phyloP scores from a whole-genome alignment of 2,113 vertebrate genomes.

The Odocoileus virginianus region DNA sequence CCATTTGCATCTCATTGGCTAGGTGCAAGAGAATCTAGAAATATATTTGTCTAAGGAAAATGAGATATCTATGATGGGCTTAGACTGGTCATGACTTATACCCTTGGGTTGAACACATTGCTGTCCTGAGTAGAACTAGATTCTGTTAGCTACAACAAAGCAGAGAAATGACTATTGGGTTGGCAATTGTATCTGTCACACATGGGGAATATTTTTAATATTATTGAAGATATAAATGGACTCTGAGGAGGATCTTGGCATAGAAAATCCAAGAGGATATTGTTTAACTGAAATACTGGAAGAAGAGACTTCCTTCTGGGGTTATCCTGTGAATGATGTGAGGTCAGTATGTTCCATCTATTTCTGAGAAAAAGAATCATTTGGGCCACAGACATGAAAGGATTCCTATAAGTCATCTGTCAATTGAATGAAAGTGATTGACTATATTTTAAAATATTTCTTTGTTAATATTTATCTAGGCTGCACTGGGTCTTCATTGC shows the following conservation, averaged over 20 bases:
- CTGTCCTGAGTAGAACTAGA: background rate
- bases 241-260: background rate
- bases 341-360: background rate
- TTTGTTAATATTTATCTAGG: background rate
- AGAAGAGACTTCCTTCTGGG: background rate
- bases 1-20: background rate
- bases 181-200: background rate
- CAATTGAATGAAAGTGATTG: background rate
- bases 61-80: background rate
- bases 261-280: background rate
- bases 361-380: constrained; percentile 18
- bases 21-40: background rate
- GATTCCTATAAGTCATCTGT: background rate
- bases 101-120: background rate
- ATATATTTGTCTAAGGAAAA: background rate
- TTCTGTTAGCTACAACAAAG: background rate
- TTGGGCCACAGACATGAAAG: background rate
- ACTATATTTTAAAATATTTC: background rate
- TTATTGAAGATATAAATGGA: background rate
- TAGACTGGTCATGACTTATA: background rate
- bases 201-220: background rate
- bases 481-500: background rate
- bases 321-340: background rate
- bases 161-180: background rate
- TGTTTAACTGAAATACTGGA: background rate